These are phyloP conservation scores for Hemicrepidius hirtus DNA, from an alignment of 2,888 invertebrate species.

Conservation along the genomic window DNA sequence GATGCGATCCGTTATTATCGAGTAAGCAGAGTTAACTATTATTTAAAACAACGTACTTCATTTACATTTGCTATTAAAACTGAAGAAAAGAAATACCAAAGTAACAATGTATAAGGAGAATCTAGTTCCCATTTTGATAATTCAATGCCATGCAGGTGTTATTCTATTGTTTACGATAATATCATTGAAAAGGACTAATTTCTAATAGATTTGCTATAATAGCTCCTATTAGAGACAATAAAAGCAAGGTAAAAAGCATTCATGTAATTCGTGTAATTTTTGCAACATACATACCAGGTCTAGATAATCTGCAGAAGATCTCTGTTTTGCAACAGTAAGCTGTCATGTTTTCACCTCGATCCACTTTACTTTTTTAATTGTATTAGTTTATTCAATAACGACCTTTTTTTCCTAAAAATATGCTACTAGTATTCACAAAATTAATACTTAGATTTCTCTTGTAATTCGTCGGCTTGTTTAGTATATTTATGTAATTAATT, in stretches of 20 bases:
- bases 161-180: constrained; percentile 58
- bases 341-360: constrained; percentile 44
- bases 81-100: constrained; percentile 33
- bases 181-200: constrained; percentile 57
- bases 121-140: constrained; percentile 41
- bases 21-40: background rate
- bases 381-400: too few species aligned
- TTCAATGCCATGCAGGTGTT: constrained; percentile 59
- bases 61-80: constrained; percentile 38
- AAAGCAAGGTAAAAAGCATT: constrained; percentile 52
- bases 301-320: constrained; percentile 41
- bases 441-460: too few species aligned
- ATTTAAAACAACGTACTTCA: constrained; percentile 31
- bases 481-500: too few species aligned
- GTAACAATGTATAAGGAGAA: constrained; percentile 30
- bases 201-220: constrained; percentile 54
- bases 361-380: constrained; percentile 27
- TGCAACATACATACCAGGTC: constrained; percentile 29
- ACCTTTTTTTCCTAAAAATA: too few species aligned
- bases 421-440: too few species aligned
- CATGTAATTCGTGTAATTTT: constrained; percentile 39
- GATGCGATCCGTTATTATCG: constrained; percentile 34
- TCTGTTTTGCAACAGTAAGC: constrained; percentile 17
- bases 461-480: too few species aligned
- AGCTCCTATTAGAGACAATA: constrained; percentile 54